phyloP scores from a whole-genome alignment of 2,113 vertebrate genomes.

The Colinus virginianus region DNA sequence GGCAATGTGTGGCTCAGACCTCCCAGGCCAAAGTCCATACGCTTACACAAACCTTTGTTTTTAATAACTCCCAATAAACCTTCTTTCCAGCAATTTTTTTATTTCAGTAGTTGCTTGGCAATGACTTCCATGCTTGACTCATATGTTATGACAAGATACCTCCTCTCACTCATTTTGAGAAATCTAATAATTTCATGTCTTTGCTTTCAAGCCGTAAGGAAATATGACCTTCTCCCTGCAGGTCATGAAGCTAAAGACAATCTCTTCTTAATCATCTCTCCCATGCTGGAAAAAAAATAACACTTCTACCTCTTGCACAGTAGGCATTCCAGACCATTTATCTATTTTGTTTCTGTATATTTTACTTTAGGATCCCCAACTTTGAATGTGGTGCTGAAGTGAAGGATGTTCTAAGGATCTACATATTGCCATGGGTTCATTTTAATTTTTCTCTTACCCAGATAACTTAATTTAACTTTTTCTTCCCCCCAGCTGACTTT shows the following conservation, averaged over 20 bases:
- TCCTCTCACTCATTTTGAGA: not conserved
- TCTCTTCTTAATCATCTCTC: not conserved
- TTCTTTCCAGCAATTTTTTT: not conserved
- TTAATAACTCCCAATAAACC: not conserved
- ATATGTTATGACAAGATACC: not conserved
- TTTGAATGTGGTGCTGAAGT: not conserved
- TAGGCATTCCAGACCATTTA: not conserved
- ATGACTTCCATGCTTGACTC: not conserved
- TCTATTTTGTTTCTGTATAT: not conserved
- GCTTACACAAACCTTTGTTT: not conserved
- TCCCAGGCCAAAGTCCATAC: not conserved
- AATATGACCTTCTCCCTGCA: not conserved
- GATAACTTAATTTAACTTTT: not conserved
- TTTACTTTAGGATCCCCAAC: not conserved
- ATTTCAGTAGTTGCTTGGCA: not conserved
- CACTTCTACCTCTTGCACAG: not conserved
- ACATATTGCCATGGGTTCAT: fast-evolving
- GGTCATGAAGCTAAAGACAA: not conserved
- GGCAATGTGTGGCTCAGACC: not conserved
- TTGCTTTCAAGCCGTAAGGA: not conserved
- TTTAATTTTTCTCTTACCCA: not conserved
- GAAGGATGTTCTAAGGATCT: not conserved
- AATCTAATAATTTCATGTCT: not conserved
- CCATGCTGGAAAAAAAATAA: not conserved
- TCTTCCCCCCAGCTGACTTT: not conserved